phyloP scores from a whole-genome alignment of 1,140 invertebrate species.

The Bactericera cockerelli region DNA sequence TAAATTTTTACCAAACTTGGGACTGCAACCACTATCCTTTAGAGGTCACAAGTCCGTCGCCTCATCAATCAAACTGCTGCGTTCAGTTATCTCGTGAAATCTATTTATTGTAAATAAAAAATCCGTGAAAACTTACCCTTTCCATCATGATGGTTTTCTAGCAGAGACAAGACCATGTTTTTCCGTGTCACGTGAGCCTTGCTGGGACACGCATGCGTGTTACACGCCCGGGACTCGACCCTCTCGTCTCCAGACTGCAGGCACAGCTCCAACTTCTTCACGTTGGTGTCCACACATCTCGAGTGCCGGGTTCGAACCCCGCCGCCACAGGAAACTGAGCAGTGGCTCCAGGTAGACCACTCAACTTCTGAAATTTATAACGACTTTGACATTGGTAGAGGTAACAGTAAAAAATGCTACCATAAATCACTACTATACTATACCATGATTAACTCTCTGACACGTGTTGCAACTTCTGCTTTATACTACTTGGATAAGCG shows the following conservation, averaged over 20 bases:
- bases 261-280: slow-evolving; percentile 18
- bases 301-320: slow-evolving; percentile 21
- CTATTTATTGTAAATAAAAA: too few relatives aligned
- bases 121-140: background rate
- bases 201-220: slow-evolving; percentile 13
- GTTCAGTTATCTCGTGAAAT: too few relatives aligned
- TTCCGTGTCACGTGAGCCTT: background rate
- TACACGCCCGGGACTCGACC: slow-evolving; percentile 21
- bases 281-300: slow-evolving; percentile 19
- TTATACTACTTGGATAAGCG: too few relatives aligned
- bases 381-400: too few relatives aligned
- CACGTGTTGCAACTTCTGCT: too few relatives aligned
- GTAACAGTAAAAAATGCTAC: too few relatives aligned
- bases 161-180: background rate
- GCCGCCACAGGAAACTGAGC: slow-evolving; percentile 21
- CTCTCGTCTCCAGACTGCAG: slow-evolving; percentile 19
- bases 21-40: too few relatives aligned
- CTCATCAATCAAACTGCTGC: too few relatives aligned
- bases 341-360: slow-evolving; percentile 23
- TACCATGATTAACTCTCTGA: too few relatives aligned
- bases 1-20: too few relatives aligned
- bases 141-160: background rate
- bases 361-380: slow-evolving; percentile 22
- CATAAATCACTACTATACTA: too few relatives aligned
- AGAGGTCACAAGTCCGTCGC: too few relatives aligned